These are phyloP conservation scores for Cephus sareptanus DNA, from an alignment of 2,888 invertebrate species.

Conservation along the genomic window DNA sequence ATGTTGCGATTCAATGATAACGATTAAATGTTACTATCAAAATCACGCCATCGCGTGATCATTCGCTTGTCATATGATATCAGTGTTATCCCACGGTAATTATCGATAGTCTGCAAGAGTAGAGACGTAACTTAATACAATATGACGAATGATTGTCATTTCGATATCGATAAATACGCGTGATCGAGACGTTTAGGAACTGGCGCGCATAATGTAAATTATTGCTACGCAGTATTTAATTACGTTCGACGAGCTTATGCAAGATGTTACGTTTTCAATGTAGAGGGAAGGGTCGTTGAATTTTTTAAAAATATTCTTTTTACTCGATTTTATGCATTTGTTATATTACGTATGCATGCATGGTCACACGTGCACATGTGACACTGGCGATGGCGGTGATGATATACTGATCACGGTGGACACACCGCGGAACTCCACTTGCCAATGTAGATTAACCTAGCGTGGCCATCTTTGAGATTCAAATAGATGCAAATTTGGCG, in stretches of 20 bases:
- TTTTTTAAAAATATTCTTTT: background rate
- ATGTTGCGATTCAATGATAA: background rate
- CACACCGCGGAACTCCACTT: slow-evolving; percentile 8
- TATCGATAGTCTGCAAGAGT: background rate
- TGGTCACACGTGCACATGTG: background rate
- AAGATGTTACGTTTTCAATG: background rate
- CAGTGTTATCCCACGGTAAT: background rate
- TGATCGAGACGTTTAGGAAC: background rate
- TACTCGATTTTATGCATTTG: background rate
- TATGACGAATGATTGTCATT: background rate
- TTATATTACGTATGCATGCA: slow-evolving; percentile 2
- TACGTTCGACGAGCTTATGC: background rate
- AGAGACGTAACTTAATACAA: background rate
- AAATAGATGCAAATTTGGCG: slow-evolving; percentile 38
- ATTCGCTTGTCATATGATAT: background rate
- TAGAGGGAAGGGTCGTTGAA: background rate
- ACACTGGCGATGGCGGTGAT: background rate
- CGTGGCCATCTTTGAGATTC: slow-evolving; percentile 40
- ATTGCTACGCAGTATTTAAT: background rate
- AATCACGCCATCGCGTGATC: background rate
- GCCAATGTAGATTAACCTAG: slow-evolving; percentile 22
- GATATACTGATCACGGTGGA: background rate
- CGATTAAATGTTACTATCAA: background rate
- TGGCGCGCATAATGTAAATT: background rate
- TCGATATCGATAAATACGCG: background rate